These are phyloP conservation scores for Campoletis sonorensis DNA, from an alignment of 1,140 invertebrate genomes.

Conservation along the genomic window DNA sequence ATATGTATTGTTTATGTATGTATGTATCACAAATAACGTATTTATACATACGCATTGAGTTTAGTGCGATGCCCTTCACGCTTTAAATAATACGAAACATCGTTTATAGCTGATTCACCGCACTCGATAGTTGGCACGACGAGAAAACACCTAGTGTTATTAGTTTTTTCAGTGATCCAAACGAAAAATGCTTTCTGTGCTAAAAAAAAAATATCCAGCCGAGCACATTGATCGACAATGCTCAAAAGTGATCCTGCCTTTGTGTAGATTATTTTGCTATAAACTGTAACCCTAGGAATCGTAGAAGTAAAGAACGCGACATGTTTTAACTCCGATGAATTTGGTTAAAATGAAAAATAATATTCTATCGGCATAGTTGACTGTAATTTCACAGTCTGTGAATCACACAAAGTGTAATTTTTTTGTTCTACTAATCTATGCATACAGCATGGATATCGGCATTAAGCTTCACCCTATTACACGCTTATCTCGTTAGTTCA, in stretches of 20 bases:
- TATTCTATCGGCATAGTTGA: background rate
- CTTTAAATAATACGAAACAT: conserved; percentile 50
- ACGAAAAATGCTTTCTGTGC: conserved; percentile 3
- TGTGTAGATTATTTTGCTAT: no score
- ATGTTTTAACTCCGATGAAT: no score
- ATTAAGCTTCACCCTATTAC: conserved; percentile 3
- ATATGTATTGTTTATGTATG: conserved; percentile 34
- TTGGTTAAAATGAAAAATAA: no score
- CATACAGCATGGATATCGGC: background rate
- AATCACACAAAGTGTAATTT: conserved; percentile 11
- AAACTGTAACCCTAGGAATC: no score
- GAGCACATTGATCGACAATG: no score
- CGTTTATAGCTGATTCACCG: conserved; percentile 64
- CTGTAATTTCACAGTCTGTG: background rate
- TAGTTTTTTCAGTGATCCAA: background rate
- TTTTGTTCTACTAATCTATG: background rate
- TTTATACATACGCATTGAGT: conserved; percentile 35
- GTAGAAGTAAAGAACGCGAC: no score
- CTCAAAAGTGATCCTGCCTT: no score
- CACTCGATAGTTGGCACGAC: conserved; percentile 57
- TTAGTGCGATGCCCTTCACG: conserved; percentile 56
- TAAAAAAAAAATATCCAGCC: background rate
- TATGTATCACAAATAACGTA: conserved; percentile 33
- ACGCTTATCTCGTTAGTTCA: conserved; percentile 1
- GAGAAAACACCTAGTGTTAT: conserved; percentile 1